Percentiles rank a stretch among this genome's conserved stretches.
Evolutionary conservation across 1,140 invertebrate genomes (phyloP).

Genomic region (Lordiphosa clarofinis): DNA sequence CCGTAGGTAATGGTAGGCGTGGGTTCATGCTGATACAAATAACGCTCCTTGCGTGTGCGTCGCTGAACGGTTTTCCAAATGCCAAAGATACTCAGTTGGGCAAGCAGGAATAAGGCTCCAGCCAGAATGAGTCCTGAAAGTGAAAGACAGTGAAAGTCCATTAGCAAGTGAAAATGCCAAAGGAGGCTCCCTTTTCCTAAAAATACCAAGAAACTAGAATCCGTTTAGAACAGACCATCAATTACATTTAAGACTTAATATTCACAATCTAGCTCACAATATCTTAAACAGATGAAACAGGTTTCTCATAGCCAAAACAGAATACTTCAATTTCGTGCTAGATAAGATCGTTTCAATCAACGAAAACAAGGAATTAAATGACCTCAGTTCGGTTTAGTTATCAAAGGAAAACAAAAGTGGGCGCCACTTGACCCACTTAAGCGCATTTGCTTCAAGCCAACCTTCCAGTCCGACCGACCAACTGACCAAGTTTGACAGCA

Average conservation of each 20-base stretch:
- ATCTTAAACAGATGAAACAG: conserved; percentile 23
- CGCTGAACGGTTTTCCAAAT: conserved; percentile 82
- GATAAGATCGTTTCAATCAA: conserved; percentile 41
- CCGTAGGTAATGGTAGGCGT: conserved; percentile 64
- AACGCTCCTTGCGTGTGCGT: conserved; percentile 86
- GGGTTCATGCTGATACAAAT: conserved; percentile 71
- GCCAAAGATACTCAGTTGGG: conserved; percentile 73
- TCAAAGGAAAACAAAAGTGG: conserved; percentile 74
- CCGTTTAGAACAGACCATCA: no score
- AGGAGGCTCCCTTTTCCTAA: no score
- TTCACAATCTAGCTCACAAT: conserved; percentile 31
- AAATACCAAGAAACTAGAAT: no score
- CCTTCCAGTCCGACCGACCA: conserved; percentile 43
- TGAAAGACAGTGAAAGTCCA: background rate
- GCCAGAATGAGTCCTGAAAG: conserved; percentile 67
- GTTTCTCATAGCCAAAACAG: conserved; percentile 7
- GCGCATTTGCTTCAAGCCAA: conserved; percentile 19
- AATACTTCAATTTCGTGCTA: conserved; percentile 9
- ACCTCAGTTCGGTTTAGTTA: conserved; percentile 56
- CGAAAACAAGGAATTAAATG: conserved; percentile 45
- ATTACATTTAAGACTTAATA: no score
- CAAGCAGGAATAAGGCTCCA: conserved; percentile 65
- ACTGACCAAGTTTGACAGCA: conserved; percentile 75
- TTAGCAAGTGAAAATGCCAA: no score
- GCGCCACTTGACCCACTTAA: conserved; percentile 67